Conservation (phyloP, 2,113 vertebrate genomes). For the Crypturellus undulatus region DNA sequence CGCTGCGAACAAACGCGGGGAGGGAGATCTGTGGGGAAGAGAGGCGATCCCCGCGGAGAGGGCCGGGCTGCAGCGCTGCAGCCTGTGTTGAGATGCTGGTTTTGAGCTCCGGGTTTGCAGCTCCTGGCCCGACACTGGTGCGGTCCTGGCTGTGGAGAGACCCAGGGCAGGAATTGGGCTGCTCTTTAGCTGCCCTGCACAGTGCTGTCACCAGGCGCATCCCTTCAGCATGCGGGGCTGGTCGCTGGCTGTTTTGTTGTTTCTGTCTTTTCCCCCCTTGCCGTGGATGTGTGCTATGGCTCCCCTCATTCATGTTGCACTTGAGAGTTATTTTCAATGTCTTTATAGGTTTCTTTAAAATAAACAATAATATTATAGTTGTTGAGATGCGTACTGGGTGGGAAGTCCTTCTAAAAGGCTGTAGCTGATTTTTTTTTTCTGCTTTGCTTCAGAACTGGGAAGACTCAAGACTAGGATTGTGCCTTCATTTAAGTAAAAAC, state of each 20-base stretch:
- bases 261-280: background rate
- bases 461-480: background rate
- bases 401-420: background rate
- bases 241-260: background rate
- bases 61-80: background rate
- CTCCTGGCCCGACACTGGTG: slow-evolving; percentile 12
- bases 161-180: background rate
- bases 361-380: background rate
- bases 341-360: background rate
- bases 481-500: background rate
- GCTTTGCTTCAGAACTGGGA: background rate
- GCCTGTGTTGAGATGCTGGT: slow-evolving; percentile 21
- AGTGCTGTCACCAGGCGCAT: background rate
- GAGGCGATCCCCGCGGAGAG: background rate
- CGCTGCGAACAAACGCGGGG: background rate
- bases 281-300: background rate
- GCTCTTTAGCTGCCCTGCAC: background rate
- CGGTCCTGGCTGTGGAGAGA: background rate
- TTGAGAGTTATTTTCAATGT: background rate
- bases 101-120: slow-evolving; percentile 37
- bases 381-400: background rate
- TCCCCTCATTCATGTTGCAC: background rate
- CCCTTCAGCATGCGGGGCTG: background rate
- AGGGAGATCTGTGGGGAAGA: background rate
- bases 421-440: background rate